Percentiles rank a stretch among this genome's conserved stretches.
These are phyloP conservation scores for Crotalus viridis DNA, from an alignment of 2,113 vertebrate genomes.

Conservation along the genomic window DNA sequence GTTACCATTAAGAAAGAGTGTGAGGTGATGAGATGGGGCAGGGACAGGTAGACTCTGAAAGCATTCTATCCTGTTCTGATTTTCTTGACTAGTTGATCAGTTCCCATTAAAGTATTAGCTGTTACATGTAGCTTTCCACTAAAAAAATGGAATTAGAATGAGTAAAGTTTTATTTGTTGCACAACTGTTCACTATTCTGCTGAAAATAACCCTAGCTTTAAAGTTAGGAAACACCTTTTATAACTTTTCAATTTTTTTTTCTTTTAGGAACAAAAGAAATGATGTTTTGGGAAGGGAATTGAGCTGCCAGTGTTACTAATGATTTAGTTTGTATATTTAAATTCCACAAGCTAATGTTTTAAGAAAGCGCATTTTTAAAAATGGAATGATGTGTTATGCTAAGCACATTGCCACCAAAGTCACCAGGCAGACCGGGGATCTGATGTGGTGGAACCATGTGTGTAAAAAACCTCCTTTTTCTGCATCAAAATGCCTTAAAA, in stretches of 20 bases:
- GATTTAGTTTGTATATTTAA: not conserved
- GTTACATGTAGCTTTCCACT: conserved; percentile 66
- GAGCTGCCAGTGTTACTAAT: conserved; percentile 5
- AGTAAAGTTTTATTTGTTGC: conserved; percentile 46
- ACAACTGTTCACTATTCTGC: conserved; percentile 49
- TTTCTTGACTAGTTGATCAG: conserved; percentile 62
- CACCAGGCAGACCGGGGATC: not conserved
- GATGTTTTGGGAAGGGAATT: not conserved
- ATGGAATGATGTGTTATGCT: not conserved
- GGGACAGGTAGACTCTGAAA: conserved; percentile 32
- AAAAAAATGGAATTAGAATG: conserved; percentile 63
- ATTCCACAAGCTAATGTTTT: conserved; percentile 4
- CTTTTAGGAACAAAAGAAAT: conserved; percentile 26
- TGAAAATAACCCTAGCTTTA: conserved; percentile 46
- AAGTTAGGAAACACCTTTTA: conserved; percentile 12
- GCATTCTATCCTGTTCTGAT: conserved; percentile 57
- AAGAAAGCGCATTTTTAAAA: not conserved
- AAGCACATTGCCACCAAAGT: not conserved
- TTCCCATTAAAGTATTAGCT: conserved; percentile 65
- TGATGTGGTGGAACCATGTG: not conserved
- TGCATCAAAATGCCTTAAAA: not conserved
- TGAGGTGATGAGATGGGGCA: not conserved
- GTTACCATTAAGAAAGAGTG: conserved; percentile 51
- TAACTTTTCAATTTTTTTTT: too few species aligned
- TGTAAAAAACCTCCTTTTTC: not conserved